phyloP scores from a whole-genome alignment of 2,797 vertebrate species.

The Leucoraja ocellata region DNA sequence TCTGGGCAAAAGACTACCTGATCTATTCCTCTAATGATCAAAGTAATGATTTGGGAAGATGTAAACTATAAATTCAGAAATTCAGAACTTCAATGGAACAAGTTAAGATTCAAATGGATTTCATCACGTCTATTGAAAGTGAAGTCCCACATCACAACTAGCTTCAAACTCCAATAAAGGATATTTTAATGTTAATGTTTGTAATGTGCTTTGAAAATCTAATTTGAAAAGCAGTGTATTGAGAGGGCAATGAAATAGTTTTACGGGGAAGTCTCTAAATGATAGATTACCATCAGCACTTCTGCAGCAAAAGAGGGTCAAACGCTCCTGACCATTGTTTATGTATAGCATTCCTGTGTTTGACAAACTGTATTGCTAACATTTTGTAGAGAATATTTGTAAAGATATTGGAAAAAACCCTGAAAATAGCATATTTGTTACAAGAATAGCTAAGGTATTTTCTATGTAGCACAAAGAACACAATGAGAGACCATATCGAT shows the following conservation, averaged over 20 bases:
- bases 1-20: too few relatives aligned
- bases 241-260: not conserved
- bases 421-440: not conserved
- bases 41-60: not conserved
- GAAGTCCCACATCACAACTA: not conserved
- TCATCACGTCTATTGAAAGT: not conserved
- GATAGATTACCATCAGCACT: not conserved
- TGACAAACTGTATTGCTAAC: not conserved
- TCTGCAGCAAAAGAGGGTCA: not conserved
- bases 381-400: not conserved
- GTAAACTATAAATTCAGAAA: not conserved
- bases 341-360: too few relatives aligned
- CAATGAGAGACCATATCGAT: not conserved
- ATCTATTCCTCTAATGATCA: not conserved
- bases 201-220: not conserved
- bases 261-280: not conserved
- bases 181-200: not conserved
- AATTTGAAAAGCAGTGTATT: not conserved
- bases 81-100: not conserved
- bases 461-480: not conserved
- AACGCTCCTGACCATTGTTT: not conserved
- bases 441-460: not conserved
- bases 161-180: not conserved
- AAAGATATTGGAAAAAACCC: not conserved
- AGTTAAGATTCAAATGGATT: slow-evolving; percentile 6